These are phyloP conservation scores for Ascidia mentula DNA, from an alignment of 23 tunicate species.

Conservation along the genomic window DNA sequence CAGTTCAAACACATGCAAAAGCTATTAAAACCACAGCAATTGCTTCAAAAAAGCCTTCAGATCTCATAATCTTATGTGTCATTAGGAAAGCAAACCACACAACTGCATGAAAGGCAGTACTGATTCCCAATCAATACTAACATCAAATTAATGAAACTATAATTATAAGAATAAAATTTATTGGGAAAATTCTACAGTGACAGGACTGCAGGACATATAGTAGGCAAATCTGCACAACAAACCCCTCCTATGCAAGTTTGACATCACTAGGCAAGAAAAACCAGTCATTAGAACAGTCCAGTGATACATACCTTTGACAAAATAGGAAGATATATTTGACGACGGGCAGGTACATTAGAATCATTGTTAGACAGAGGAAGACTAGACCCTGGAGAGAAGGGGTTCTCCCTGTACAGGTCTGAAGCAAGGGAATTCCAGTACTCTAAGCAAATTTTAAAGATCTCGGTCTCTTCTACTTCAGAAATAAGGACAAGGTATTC, in stretches of 20 bases:
- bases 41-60: constrained; percentile 5
- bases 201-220: background rate
- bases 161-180: background rate
- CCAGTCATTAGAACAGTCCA: background rate
- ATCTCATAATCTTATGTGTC: constrained; percentile 34
- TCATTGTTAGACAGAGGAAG: constrained; percentile 22
- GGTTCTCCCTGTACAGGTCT: constrained; percentile 91
- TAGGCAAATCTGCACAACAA: background rate
- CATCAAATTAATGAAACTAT: background rate
- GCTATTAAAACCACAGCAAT: background rate
- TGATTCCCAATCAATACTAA: background rate
- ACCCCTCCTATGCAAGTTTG: background rate
- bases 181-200: background rate
- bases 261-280: background rate
- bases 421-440: constrained; percentile 92
- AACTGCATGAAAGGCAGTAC: background rate
- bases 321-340: constrained; percentile 73
- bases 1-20: background rate
- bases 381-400: constrained; percentile 48
- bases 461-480: constrained; percentile 98
- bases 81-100: constrained; percentile 1
- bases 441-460: constrained; percentile 97
- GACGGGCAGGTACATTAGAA: constrained; percentile 13
- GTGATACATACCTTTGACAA: constrained; percentile 44
- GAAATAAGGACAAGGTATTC: constrained; percentile 95